Conservation (phyloP, 2,888 invertebrate species). For the Uropetala carovei region DNA sequence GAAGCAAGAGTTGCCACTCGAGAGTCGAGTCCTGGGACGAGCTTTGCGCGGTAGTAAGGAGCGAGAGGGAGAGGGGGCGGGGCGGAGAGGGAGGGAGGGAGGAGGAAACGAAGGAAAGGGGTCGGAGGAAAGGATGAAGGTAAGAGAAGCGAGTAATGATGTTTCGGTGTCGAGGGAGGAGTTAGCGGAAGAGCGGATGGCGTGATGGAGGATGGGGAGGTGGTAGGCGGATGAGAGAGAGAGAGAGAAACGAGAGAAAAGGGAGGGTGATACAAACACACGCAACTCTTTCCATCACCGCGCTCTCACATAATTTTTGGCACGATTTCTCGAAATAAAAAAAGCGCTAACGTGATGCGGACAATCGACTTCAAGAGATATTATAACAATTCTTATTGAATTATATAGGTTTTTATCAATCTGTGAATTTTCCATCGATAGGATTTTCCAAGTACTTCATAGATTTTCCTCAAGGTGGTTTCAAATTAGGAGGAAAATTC, state of each 20-base stretch:
- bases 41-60: not conserved
- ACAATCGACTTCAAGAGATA: no score
- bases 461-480: no score
- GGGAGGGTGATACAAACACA: not conserved
- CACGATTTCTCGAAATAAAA: no score
- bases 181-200: not conserved
- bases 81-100: not conserved
- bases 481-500: no score
- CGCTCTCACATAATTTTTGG: no score
- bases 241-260: not conserved
- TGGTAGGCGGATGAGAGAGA: not conserved
- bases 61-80: not conserved
- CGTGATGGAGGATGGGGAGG: not conserved
- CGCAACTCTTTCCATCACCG: no score
- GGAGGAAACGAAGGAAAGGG: not conserved
- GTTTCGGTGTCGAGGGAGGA: not conserved
- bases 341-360: no score
- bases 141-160: not conserved
- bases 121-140: not conserved
- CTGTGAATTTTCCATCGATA: no score
- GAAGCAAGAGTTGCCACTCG: constrained; percentile 35
- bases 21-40: constrained; percentile 10
- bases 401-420: no score
- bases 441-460: no score
- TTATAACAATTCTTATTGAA: no score